These are phyloP conservation scores for Oreochromis mossambicus DNA, from an alignment of 2,797 vertebrate genomes.

Conservation along the genomic window DNA sequence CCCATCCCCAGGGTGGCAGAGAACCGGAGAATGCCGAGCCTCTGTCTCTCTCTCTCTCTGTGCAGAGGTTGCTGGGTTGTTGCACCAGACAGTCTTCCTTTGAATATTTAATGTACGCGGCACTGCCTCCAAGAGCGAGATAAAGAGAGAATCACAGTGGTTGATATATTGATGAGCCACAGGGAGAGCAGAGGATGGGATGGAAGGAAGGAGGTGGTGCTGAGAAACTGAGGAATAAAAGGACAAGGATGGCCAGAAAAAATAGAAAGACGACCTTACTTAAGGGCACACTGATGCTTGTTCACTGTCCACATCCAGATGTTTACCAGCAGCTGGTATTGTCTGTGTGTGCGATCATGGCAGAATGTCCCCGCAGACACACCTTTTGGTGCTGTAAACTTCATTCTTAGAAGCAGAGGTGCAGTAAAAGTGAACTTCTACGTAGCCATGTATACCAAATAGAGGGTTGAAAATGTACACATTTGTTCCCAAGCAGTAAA, in stretches of 20 bases:
- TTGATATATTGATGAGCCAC: slow-evolving; percentile 67
- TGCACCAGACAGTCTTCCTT: slow-evolving; percentile 63
- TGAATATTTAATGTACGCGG: slow-evolving; percentile 77
- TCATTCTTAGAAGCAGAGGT: not conserved
- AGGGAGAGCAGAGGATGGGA: slow-evolving; percentile 19
- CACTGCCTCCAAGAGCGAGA: slow-evolving; percentile 56
- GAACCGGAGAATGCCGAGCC: not conserved
- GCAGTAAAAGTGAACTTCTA: not conserved
- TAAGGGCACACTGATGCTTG: not conserved
- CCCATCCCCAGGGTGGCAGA: slow-evolving; percentile 19
- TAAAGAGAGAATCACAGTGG: slow-evolving; percentile 62
- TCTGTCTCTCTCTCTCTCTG: not conserved
- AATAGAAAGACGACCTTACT: slow-evolving; percentile 2
- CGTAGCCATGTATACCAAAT: fast-evolving
- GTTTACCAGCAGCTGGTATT: not conserved
- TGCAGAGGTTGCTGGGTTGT: slow-evolving; percentile 57
- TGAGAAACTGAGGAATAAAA: slow-evolving; percentile 13
- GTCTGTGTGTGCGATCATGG: fast-evolving
- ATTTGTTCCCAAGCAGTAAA: not conserved
- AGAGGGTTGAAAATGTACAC: not conserved
- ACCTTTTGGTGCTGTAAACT: not conserved
- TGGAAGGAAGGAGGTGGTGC: not conserved
- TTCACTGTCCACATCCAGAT: not conserved
- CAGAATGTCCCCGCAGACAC: not conserved
- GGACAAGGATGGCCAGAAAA: not conserved